Conservation (phyloP, 2,113 vertebrate species). For the Rana temporaria region DNA sequence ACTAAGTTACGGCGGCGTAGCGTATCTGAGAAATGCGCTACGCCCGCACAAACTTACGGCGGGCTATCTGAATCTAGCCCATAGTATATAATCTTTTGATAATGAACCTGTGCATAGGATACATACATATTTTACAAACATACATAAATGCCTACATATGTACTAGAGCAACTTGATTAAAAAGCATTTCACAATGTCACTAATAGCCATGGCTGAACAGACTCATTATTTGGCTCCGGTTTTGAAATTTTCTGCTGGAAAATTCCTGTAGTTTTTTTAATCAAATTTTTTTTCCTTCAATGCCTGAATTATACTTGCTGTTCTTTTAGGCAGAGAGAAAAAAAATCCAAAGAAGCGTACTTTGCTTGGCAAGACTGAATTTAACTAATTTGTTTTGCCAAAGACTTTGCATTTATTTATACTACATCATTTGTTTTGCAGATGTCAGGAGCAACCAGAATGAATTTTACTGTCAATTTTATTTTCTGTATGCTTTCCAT, state of each 20-base stretch:
- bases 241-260: neutral
- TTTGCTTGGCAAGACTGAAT: conserved; percentile 34
- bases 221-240: too few relatives aligned
- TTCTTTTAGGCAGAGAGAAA: conserved; percentile 9
- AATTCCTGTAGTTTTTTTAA: conserved; percentile 4
- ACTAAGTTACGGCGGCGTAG: too few relatives aligned
- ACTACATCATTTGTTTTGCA: conserved; percentile 41
- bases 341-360: neutral
- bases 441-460: conserved; percentile 32
- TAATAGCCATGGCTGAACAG: too few relatives aligned
- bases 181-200: too few relatives aligned
- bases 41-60: too few relatives aligned
- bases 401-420: conserved; percentile 40
- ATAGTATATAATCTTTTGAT: too few relatives aligned
- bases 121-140: too few relatives aligned
- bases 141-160: too few relatives aligned
- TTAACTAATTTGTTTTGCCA: conserved; percentile 38
- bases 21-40: too few relatives aligned
- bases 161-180: too few relatives aligned
- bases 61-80: too few relatives aligned
- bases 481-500: conserved; percentile 6
- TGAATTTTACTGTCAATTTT: conserved; percentile 18
- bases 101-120: too few relatives aligned
- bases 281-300: neutral
- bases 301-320: conserved; percentile 15